phyloP scores from a whole-genome alignment of 2,113 vertebrate genomes.

The Opisthocomus hoazin region DNA sequence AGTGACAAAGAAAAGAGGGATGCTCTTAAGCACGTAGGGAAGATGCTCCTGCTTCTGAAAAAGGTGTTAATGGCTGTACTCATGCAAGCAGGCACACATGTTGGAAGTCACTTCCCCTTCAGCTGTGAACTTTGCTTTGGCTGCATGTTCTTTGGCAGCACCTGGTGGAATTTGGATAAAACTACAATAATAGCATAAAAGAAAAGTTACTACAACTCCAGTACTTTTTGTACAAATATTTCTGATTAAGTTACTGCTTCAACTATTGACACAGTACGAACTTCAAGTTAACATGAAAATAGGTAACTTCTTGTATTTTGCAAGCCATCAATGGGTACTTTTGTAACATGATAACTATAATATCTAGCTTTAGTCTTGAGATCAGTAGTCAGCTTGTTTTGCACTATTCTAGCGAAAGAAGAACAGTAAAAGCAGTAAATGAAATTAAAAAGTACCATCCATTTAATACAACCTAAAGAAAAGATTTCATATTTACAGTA shows the following conservation, averaged over 20 bases:
- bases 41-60: background rate
- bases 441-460: accelerated
- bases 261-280: background rate
- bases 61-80: background rate
- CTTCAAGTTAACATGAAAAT: background rate
- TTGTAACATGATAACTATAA: background rate
- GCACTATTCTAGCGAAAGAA: background rate
- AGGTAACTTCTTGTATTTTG: background rate
- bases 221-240: background rate
- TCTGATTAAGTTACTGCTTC: background rate
- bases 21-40: background rate
- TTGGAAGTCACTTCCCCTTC: slow-evolving; percentile 11
- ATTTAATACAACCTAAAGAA: background rate
- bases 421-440: background rate
- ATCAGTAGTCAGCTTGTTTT: background rate
- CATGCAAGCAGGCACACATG: background rate
- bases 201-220: background rate
- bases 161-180: slow-evolving; percentile 80
- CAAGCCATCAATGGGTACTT: background rate
- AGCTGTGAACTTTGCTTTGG: slow-evolving; percentile 38
- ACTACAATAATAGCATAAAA: slow-evolving; percentile 63
- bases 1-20: background rate
- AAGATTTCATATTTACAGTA: background rate
- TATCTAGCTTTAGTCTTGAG: background rate
- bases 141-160: slow-evolving; percentile 82